Percentiles rank a stretch among this genome's conserved stretches.
Evolutionary conservation across 1,140 invertebrate species (phyloP).

Genomic region (Pogonognathellus flavescens): DNA sequence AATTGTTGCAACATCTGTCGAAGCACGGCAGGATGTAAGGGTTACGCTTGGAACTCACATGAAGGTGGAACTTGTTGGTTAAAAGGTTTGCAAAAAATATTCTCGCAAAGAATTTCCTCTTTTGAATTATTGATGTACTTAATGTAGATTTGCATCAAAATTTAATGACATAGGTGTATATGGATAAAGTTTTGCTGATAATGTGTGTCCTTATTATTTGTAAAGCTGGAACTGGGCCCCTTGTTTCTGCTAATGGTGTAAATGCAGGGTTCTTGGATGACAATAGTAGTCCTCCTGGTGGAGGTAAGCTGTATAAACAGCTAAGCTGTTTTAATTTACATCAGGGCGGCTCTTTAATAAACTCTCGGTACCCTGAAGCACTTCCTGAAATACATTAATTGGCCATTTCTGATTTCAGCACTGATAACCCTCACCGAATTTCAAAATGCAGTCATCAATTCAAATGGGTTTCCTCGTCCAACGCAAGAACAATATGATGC

Average conservation of each 20-base stretch:
- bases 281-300: neutral
- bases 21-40: constrained; percentile 25
- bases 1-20: constrained; percentile 45
- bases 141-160: no score
- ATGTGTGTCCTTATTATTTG: no score
- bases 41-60: constrained; percentile 46
- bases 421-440: constrained; percentile 55
- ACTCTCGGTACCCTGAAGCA: no score
- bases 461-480: constrained; percentile 51
- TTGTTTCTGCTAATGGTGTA: constrained; percentile 14
- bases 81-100: neutral
- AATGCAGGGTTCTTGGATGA: constrained; percentile 11
- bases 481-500: constrained; percentile 30
- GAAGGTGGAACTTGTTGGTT: constrained; percentile 58
- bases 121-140: no score
- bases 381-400: no score
- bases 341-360: no score
- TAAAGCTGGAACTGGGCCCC: constrained; percentile 25
- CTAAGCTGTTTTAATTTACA: no score
- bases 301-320: no score
- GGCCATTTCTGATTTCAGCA: neutral
- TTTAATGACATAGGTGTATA: no score
- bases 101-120: no score
- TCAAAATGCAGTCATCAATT: constrained; percentile 51
- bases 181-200: no score